phyloP scores from a whole-genome alignment of 1,140 invertebrate species.

The Rhagoletis pomonella region DNA sequence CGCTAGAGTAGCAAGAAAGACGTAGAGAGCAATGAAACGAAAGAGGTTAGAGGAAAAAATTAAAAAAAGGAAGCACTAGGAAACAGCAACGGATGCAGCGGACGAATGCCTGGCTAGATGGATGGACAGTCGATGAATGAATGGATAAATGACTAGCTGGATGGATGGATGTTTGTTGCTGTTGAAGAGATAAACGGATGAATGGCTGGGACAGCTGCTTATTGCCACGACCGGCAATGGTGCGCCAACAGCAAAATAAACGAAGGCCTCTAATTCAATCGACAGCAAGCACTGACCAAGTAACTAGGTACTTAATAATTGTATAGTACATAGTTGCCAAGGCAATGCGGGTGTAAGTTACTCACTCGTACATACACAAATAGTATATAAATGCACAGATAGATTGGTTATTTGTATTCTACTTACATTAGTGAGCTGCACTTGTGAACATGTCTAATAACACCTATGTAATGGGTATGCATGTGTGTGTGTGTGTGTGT shows the following conservation, averaged over 20 bases:
- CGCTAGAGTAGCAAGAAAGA: no score
- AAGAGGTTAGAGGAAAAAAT: background rate
- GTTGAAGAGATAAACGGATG: slow-evolving; percentile 18
- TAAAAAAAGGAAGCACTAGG: background rate
- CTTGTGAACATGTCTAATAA: background rate
- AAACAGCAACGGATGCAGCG: slow-evolving; percentile 20
- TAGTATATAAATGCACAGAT: background rate
- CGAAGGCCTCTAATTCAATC: slow-evolving; percentile 45
- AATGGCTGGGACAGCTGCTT: slow-evolving; percentile 42
- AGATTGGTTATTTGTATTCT: background rate
- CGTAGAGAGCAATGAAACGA: no score
- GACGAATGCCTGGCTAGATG: slow-evolving; percentile 24
- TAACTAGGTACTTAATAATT: slow-evolving; percentile 4
- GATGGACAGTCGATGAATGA: background rate
- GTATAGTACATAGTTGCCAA: background rate
- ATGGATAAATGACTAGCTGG: background rate
- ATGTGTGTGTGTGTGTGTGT: background rate
- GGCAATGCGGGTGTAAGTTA: background rate
- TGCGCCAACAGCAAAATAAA: slow-evolving; percentile 30
- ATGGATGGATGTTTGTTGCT: background rate
- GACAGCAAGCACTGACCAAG: slow-evolving; percentile 20
- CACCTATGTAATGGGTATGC: background rate
- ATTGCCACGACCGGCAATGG: slow-evolving; percentile 17
- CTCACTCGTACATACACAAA: no score
- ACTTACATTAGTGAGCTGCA: background rate